These are phyloP conservation scores for Adelognathus sp. DNA, from an alignment of 2,888 invertebrate genomes.

Conservation along the genomic window DNA sequence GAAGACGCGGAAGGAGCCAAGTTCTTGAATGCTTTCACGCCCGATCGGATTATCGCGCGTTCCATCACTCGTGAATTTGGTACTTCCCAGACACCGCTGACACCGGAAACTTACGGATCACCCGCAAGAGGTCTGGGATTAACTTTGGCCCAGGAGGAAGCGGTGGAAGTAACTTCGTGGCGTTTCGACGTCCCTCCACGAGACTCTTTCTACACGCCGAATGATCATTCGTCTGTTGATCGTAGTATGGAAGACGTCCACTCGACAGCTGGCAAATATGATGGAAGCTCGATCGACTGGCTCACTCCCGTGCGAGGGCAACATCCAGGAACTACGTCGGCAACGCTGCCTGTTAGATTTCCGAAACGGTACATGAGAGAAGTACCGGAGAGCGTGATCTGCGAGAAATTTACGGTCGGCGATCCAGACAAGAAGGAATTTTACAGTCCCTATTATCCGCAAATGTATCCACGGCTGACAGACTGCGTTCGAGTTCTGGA, in stretches of 20 bases:
- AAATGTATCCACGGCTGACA: slow-evolving; percentile 86
- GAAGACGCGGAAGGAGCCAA: not conserved
- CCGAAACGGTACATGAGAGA: slow-evolving; percentile 73
- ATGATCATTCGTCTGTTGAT: not conserved
- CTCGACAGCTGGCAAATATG: not conserved
- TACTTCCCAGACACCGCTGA: not conserved
- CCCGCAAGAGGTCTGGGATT: not conserved
- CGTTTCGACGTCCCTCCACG: slow-evolving; percentile 9
- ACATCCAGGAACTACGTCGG: slow-evolving; percentile 12
- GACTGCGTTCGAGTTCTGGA: slow-evolving; percentile 86
- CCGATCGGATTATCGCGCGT: not conserved
- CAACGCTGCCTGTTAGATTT: slow-evolving; percentile 49
- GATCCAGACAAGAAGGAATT: slow-evolving; percentile 85
- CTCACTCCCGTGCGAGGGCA: not conserved
- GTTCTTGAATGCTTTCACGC: not conserved
- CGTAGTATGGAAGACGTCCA: not conserved
- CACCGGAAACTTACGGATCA: not conserved
- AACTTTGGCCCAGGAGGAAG: not conserved
- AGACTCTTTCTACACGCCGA: not conserved
- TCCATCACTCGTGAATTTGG: not conserved
- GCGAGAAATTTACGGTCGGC: slow-evolving; percentile 84
- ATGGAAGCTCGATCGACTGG: slow-evolving; percentile 5
- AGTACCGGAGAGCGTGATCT: slow-evolving; percentile 72
- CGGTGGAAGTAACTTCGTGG: not conserved
- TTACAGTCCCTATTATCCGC: slow-evolving; percentile 88